Conservation (phyloP, 2,113 vertebrate genomes). For the Forbesichthys papilliferus region DNA sequence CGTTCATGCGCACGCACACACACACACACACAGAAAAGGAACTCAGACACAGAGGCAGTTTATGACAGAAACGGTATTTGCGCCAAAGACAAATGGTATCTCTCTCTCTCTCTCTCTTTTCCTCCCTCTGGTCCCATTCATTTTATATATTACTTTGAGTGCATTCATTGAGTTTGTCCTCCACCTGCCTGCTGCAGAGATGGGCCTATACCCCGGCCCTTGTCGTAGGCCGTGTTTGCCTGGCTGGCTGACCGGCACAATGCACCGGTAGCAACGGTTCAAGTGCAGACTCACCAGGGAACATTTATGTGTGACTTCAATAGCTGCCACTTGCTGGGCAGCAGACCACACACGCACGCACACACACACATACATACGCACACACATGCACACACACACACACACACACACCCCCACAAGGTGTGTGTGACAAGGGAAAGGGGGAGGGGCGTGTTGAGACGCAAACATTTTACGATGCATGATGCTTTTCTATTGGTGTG, state of each 20-base stretch:
- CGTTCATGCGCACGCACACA: conserved; percentile 25
- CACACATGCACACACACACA: conserved; percentile 14
- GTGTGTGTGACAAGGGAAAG: no score
- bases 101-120: background rate
- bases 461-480: background rate
- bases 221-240: conserved; percentile 20
- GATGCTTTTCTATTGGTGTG: background rate
- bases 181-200: conserved; percentile 33
- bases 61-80: conserved; percentile 37
- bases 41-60: conserved; percentile 11
- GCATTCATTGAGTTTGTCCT: conserved; percentile 24
- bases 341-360: conserved; percentile 15
- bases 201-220: conserved; percentile 25
- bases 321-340: background rate
- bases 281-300: conserved; percentile 49
- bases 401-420: conserved; percentile 7
- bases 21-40: conserved; percentile 5
- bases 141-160: no score
- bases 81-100: conserved; percentile 31
- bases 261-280: conserved; percentile 35
- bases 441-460: no score
- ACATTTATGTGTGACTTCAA: conserved; percentile 38
- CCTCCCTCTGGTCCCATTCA: conserved; percentile 32
- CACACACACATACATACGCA: background rate
- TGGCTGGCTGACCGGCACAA: conserved; percentile 42